phyloP scores from a whole-genome alignment of 1,140 invertebrate genomes.

The Nymphalis io region DNA sequence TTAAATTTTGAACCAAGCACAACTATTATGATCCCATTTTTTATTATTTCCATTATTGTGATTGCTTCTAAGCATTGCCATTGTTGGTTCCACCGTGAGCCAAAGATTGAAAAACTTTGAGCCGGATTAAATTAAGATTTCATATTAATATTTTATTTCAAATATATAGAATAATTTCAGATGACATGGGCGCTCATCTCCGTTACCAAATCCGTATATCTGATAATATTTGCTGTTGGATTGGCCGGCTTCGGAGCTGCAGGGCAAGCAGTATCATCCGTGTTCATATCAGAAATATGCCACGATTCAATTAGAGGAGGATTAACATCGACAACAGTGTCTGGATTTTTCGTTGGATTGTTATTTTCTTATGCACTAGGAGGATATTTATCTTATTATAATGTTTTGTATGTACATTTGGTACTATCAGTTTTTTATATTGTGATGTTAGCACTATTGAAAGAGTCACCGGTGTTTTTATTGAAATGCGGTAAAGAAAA shows the following conservation, averaged over 20 bases:
- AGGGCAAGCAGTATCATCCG: conserved; percentile 54
- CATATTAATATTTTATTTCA: no score
- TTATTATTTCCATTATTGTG: not conserved
- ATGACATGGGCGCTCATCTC: conserved; percentile 59
- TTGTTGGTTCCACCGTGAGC: no score
- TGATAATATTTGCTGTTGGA: conserved; percentile 48
- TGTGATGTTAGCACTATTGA: conserved; percentile 50
- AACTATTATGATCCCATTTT: no score
- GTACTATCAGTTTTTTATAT: conserved; percentile 56
- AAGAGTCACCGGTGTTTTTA: conserved; percentile 65
- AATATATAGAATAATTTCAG: conserved; percentile 42
- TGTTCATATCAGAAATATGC: conserved; percentile 67
- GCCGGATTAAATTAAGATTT: no score
- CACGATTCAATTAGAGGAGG: conserved; percentile 66
- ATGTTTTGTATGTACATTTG: conserved; percentile 57
- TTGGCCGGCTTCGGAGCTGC: conserved; percentile 57
- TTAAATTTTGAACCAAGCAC: no score
- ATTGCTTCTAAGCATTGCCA: not conserved
- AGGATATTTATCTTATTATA: conserved; percentile 53
- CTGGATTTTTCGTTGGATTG: conserved; percentile 56
- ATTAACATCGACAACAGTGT: conserved; percentile 58
- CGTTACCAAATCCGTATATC: conserved; percentile 46
- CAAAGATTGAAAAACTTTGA: no score
- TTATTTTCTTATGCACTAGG: conserved; percentile 61
- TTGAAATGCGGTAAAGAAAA: conserved; percentile 58